Evolutionary conservation across 1,140 invertebrate genomes (phyloP).

Genomic region (Dendrolimus punctatus): DNA sequence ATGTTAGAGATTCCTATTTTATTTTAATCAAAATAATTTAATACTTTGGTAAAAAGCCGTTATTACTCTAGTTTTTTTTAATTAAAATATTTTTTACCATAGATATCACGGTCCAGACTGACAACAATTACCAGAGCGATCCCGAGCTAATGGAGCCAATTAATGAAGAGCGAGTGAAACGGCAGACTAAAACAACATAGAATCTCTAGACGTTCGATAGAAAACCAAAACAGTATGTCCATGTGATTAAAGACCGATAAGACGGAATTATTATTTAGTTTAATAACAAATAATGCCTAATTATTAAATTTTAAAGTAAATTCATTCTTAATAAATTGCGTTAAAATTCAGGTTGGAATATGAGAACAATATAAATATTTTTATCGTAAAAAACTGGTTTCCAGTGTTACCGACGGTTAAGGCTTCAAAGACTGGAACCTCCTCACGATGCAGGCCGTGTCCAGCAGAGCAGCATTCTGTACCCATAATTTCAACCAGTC

Average conservation of each 20-base stretch:
- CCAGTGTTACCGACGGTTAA: no score
- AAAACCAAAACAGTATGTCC: neutral
- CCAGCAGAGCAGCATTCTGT: no score
- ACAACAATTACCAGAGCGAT: conserved; percentile 29
- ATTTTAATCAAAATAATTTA: no score
- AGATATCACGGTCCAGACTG: conserved; percentile 28
- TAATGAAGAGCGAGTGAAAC: conserved; percentile 31
- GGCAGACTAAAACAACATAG: conserved; percentile 16
- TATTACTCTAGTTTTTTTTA: neutral
- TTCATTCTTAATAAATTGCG: no score
- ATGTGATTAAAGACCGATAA: no score
- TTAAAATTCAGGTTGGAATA: no score
- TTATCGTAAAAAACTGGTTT: no score
- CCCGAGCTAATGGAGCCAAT: conserved; percentile 32
- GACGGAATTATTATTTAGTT: neutral
- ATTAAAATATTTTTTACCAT: conserved; percentile 13
- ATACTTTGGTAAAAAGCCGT: neutral
- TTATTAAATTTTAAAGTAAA: neutral
- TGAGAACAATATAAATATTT: no score
- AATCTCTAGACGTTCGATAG: conserved; percentile 4
- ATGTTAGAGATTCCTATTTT: no score
- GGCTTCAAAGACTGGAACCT: no score
- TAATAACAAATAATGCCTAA: neutral
- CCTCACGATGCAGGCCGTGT: no score
- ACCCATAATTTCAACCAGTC: no score